Evolutionary conservation across 1,140 invertebrate species (phyloP).

Genomic region (Thaumatotibia leucotreta): DNA sequence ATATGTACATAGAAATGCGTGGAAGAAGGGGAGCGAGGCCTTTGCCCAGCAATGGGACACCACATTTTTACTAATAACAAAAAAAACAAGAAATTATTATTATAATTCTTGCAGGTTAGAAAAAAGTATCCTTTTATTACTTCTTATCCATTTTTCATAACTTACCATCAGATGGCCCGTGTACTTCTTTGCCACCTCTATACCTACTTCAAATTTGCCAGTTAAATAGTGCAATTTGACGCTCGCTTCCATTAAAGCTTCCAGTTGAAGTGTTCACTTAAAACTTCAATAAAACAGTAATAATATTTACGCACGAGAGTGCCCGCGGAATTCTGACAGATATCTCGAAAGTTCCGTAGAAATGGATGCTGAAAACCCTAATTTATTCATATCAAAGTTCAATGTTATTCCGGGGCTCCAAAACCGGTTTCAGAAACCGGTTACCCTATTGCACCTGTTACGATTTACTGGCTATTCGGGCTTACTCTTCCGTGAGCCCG

Average conservation of each 20-base stretch:
- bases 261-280: background rate
- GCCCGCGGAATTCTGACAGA: background rate
- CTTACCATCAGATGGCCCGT: too few species aligned
- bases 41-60: too few species aligned
- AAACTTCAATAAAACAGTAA: conserved; percentile 12
- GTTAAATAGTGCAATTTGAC: background rate
- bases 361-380: conserved; percentile 1
- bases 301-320: conserved; percentile 7
- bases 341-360: background rate
- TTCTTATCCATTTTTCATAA: too few species aligned
- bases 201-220: background rate
- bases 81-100: too few species aligned
- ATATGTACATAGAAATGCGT: too few species aligned
- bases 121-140: too few species aligned
- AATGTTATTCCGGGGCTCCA: conserved; percentile 6
- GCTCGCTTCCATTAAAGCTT: background rate
- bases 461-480: conserved; percentile 46
- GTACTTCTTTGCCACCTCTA: too few species aligned
- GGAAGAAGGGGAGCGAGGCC: too few species aligned
- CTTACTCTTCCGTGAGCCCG: conserved; percentile 48
- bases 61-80: too few species aligned
- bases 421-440: conserved; percentile 30
- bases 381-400: conserved; percentile 7
- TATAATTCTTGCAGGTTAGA: too few species aligned
- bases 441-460: conserved; percentile 48